These are phyloP conservation scores for Dipodomys merriami DNA, from an alignment of 2,113 vertebrate species.

Conservation along the genomic window DNA sequence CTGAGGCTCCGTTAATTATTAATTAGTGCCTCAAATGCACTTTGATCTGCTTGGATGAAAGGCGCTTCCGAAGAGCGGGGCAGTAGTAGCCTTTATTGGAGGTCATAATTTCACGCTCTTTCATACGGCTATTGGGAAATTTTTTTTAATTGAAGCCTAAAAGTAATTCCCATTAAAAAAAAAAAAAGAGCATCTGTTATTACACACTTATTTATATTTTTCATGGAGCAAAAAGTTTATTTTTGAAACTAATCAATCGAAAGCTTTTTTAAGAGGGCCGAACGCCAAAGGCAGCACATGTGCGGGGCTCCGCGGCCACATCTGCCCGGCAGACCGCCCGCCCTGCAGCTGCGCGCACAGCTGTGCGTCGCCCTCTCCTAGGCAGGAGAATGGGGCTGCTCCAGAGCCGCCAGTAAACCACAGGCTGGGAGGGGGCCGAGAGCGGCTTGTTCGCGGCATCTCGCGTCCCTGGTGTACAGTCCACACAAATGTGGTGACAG, in stretches of 20 bases:
- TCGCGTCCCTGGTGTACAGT: constrained; percentile 62
- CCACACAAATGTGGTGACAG: not conserved
- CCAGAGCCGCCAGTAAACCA: constrained; percentile 86
- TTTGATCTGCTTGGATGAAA: constrained; percentile 82
- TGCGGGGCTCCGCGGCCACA: constrained; percentile 81
- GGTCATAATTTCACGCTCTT: constrained; percentile 80
- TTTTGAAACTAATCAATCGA: constrained; percentile 81
- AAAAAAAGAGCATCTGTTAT: constrained; percentile 75
- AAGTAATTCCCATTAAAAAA: constrained; percentile 75
- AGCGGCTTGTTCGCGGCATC: constrained; percentile 72
- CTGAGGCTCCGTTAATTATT: constrained; percentile 74
- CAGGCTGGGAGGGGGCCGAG: constrained; percentile 10
- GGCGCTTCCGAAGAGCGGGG: constrained; percentile 74
- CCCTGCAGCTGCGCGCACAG: constrained; percentile 81
- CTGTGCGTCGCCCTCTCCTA: constrained; percentile 86
- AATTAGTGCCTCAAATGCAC: constrained; percentile 68
- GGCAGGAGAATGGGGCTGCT: constrained; percentile 84
- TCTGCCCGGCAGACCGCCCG: constrained; percentile 87
- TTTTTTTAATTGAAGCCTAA: constrained; percentile 76
- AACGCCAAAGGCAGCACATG: constrained; percentile 83
- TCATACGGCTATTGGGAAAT: constrained; percentile 76
- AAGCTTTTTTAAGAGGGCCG: constrained; percentile 83
- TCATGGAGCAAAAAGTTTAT: constrained; percentile 79
- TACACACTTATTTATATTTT: constrained; percentile 80
- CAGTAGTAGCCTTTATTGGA: constrained; percentile 71